phyloP scores from a whole-genome alignment of 2,797 vertebrate genomes.

The Bovichtus diacanthus region DNA sequence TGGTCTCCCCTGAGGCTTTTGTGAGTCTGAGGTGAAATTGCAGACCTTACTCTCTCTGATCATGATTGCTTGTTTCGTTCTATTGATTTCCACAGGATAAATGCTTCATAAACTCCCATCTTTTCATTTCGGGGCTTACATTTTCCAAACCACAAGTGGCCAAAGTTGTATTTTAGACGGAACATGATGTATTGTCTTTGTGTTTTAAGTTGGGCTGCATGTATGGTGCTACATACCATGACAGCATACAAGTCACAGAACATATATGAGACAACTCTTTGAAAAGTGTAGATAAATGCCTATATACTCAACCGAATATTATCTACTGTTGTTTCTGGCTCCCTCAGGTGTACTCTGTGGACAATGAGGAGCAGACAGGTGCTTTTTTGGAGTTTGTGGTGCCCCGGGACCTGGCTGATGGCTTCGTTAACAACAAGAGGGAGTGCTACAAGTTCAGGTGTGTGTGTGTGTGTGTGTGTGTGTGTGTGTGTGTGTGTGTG shows the following conservation, averaged over 20 bases:
- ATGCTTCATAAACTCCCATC: constrained; percentile 41
- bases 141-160: constrained; percentile 46
- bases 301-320: constrained; percentile 8
- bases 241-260: constrained; percentile 10
- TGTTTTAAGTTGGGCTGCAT: constrained; percentile 31
- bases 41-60: constrained; percentile 25
- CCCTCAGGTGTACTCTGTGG: constrained; percentile 90
- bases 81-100: constrained; percentile 47
- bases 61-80: constrained; percentile 30
- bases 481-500: too few species aligned
- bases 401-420: constrained; percentile 91
- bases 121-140: constrained; percentile 37
- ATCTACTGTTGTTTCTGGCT: constrained; percentile 52
- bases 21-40: constrained; percentile 34
- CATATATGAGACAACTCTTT: constrained; percentile 3
- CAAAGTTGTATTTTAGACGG: constrained; percentile 50
- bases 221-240: constrained; percentile 16
- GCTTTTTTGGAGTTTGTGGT: constrained; percentile 89
- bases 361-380: constrained; percentile 82
- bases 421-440: constrained; percentile 96
- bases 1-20: constrained; percentile 41
- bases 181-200: constrained; percentile 37
- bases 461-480: too few species aligned
- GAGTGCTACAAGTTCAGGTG: constrained; percentile 95
- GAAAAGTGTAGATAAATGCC: neutral